A percentile compares a stretch with the other conserved stretches of the same genome.
Evolutionary conservation across 2,888 invertebrate species (phyloP).

Genomic region (Acronicta aceris): DNA sequence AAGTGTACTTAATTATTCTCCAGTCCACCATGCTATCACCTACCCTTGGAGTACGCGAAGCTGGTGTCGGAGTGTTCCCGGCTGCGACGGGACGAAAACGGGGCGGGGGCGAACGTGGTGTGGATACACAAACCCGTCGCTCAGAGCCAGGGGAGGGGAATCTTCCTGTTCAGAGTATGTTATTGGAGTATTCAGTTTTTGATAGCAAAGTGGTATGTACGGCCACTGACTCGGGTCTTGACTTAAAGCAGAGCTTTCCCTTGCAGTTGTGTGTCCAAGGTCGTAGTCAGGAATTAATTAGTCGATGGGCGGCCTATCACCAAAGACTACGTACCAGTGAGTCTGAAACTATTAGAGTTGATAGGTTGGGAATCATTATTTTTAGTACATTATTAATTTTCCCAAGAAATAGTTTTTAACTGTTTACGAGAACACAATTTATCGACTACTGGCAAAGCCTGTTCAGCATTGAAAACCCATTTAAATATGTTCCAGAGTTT

Average conservation of each 20-base stretch:
- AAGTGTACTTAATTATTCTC: slow-evolving; percentile 31
- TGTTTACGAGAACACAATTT: no score
- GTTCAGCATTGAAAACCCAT: neutral
- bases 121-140: slow-evolving; percentile 97
- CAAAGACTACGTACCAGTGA: no score
- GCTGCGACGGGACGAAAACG: slow-evolving; percentile 81
- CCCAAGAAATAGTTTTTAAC: no score
- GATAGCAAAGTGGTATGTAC: neutral
- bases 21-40: slow-evolving; percentile 94
- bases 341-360: no score
- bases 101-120: slow-evolving; percentile 83
- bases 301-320: no score
- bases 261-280: no score
- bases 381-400: no score
- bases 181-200: neutral
- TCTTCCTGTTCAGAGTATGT: slow-evolving; percentile 93
- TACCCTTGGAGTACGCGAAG: slow-evolving; percentile 95
- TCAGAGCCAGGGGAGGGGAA: slow-evolving; percentile 95
- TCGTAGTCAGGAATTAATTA: no score
- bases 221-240: neutral
- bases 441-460: no score
- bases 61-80: slow-evolving; percentile 94
- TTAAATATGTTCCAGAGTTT: slow-evolving; percentile 89
- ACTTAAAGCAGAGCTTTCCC: neutral
- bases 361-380: no score